Evolutionary conservation across 2,888 invertebrate genomes (phyloP), one percentile per base, ranked within the genome.

Genomic region (Drosophila neonasuta): DNA sequence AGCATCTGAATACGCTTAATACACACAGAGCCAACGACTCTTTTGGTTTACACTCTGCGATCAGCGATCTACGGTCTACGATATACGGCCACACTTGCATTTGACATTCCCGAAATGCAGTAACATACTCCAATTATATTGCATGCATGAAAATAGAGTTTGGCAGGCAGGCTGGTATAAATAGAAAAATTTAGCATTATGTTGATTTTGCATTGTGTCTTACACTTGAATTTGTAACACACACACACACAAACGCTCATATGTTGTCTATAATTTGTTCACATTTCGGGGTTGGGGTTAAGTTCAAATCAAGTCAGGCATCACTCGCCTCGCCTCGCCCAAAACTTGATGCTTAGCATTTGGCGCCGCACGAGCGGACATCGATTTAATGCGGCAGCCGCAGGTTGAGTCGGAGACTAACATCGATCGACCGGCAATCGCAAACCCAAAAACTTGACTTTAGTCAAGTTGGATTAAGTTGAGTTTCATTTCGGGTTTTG

Each of bases 251-350:
- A 20, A 8, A 36, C 34, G 20, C 13, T 13, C 29, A 15, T 36
- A 29, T 39, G 51, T 29, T 32, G 42, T 39, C 29, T 3, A 50
- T 65, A 20, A 41, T 66, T 44, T 73, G 34, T 13, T 24, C 13
- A 45, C 13, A 17, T 46, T 76, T 76, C 56, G 67, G 54, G 71
- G 76, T 67, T 77, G 66, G 63, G 77, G 74, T 74, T 71, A 77
- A 68, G 78, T 78, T 77, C 78, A 74, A 44, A 71, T 20, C 34
- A 13, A 13, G 24, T n/a, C 45, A 9, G 13, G 34, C 20, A 20
- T 44, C n/a, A 29, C 15, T 42, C 17, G 34, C 15, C 36, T 50
- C n/a, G 48, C 17, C 20, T 11, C 17, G 10, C 17, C 44, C 20
- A 11, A 41, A 15, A 46, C 46, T 60, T 60, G 59, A 41, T 41